Evolutionary conservation across 2,888 invertebrate species (phyloP).

Genomic region (Syritta pipiens): DNA sequence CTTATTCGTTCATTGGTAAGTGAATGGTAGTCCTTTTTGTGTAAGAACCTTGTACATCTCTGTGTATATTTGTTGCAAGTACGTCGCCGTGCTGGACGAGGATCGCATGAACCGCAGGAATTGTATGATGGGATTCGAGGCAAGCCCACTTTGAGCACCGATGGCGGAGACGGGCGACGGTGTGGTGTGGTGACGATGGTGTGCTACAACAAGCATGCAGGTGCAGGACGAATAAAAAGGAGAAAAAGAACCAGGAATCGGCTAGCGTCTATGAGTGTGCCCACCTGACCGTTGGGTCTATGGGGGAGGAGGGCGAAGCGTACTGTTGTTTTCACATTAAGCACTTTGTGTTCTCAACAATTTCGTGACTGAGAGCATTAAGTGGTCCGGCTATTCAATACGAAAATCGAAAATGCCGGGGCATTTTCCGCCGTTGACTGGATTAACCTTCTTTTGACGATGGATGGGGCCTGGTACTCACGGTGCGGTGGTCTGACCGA

Average conservation of each 20-base stretch:
- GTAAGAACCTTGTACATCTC: slow-evolving; percentile 48
- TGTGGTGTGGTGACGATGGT: background rate
- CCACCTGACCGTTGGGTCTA: slow-evolving; percentile 55
- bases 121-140: slow-evolving; percentile 41
- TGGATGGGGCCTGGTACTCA: background rate
- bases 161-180: background rate
- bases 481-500: background rate
- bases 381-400: slow-evolving; percentile 69
- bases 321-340: slow-evolving; percentile 65
- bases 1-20: slow-evolving; percentile 61
- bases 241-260: slow-evolving; percentile 12
- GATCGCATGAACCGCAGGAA: slow-evolving; percentile 57
- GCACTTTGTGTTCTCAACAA: slow-evolving; percentile 67
- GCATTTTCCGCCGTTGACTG: slow-evolving; percentile 61
- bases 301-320: background rate
- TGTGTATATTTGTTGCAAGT: slow-evolving; percentile 60
- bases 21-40: slow-evolving; percentile 57
- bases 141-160: slow-evolving; percentile 14
- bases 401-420: slow-evolving; percentile 64
- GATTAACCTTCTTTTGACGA: slow-evolving; percentile 61
- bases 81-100: slow-evolving; percentile 9
- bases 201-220: slow-evolving; percentile 25
- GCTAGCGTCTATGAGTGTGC: slow-evolving; percentile 46
- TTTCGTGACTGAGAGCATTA: slow-evolving; percentile 71
- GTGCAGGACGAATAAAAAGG: slow-evolving; percentile 10